Conservation (phyloP, 2,797 vertebrate genomes). For the Propithecus perrieri region DNA sequence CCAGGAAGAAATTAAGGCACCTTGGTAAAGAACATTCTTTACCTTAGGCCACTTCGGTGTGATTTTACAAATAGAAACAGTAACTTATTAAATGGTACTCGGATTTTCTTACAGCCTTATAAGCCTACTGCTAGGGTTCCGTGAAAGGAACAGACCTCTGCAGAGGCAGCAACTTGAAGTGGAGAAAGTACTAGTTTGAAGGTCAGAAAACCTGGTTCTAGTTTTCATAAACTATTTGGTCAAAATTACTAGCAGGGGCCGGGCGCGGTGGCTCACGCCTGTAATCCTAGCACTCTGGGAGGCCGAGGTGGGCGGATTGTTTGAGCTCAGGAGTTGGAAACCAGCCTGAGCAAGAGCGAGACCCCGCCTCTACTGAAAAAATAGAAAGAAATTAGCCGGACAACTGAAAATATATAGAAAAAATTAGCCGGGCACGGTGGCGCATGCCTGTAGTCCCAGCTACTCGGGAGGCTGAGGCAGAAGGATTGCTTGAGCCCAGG, state of each 20-base stretch:
- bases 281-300: no score
- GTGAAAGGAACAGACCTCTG: neutral
- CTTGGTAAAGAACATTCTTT: neutral
- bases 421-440: no score
- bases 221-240: neutral
- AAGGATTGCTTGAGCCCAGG: no score
- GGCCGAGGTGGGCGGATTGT: no score
- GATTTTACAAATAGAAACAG: neutral
- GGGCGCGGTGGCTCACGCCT: no score
- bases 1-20: neutral
- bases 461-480: no score
- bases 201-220: neutral
- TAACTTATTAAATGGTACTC: neutral
- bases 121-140: neutral
- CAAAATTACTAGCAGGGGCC: neutral
- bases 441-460: no score
- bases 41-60: neutral
- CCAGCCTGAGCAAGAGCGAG: no score
- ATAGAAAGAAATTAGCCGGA: no score
- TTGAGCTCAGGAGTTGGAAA: no score
- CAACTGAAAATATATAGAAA: no score
- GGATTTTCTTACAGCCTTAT: neutral
- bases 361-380: no score
- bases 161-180: neutral
- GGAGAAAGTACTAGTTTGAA: neutral